A percentile compares a stretch with the other conserved stretches of the same genome.
Conservation (phyloP, 2,113 vertebrate genomes). For the Rhinopomastus cyanomelas region DNA sequence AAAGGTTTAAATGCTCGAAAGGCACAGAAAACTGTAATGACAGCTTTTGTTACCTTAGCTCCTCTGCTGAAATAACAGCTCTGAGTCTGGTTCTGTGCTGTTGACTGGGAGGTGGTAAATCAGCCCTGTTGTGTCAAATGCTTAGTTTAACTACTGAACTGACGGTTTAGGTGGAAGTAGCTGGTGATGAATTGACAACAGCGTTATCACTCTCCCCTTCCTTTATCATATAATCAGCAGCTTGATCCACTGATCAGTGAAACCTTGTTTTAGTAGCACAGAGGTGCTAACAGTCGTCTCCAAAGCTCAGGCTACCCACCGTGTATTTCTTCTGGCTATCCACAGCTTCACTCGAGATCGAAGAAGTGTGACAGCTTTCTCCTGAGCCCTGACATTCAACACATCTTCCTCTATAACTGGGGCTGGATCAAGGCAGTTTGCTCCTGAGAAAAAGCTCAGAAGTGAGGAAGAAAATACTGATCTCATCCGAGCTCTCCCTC, state of each 20-base stretch:
- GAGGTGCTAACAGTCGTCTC: neutral
- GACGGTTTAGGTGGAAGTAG: conserved; percentile 8
- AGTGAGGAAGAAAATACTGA: neutral
- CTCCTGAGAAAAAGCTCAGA: neutral
- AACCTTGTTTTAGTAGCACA: neutral
- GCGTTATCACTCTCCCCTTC: neutral
- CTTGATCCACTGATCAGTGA: neutral
- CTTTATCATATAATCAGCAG: conserved; percentile 33
- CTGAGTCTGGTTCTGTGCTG: neutral
- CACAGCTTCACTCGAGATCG: neutral
- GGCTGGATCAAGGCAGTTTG: neutral
- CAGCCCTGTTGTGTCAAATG: conserved; percentile 15
- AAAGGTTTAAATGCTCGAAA: neutral
- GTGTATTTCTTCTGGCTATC: neutral
- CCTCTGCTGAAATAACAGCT: neutral
- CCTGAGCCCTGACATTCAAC: neutral
- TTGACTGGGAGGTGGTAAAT: neutral
- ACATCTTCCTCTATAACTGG: neutral
- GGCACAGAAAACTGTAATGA: conserved; percentile 7
- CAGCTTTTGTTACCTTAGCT: neutral
- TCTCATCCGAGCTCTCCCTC: neutral
- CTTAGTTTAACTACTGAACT: conserved; percentile 33
- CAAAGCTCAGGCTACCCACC: neutral
- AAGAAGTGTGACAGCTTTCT: neutral
- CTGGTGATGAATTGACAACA: conserved; percentile 12